Evolutionary conservation across 1,140 invertebrate species (phyloP).

Genomic region (Lepidostoma basale): DNA sequence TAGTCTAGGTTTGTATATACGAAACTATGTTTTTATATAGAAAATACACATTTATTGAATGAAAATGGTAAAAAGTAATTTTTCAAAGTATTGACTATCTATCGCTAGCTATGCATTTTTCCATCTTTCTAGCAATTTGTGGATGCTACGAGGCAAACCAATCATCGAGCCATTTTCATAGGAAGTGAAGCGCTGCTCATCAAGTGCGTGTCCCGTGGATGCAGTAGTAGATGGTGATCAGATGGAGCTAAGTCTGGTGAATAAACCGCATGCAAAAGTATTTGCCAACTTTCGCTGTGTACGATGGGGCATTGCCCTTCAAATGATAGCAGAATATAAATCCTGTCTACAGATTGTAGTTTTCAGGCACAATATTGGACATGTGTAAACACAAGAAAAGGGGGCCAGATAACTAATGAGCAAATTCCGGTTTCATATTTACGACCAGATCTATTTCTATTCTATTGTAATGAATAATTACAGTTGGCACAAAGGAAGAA

Average conservation of each 20-base stretch:
- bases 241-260: neutral
- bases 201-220: neutral
- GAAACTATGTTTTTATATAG: neutral
- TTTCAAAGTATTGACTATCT: neutral
- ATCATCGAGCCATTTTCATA: neutral
- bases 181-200: slow-evolving; percentile 47
- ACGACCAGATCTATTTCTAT: too few relatives aligned
- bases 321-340: too few relatives aligned
- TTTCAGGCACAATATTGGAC: too few relatives aligned
- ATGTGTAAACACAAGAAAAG: too few relatives aligned
- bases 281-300: slow-evolving; percentile 11
- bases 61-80: neutral
- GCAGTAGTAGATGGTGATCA: neutral
- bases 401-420: too few relatives aligned
- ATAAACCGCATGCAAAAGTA: slow-evolving; percentile 44
- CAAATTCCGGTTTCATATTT: too few relatives aligned
- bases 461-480: too few relatives aligned
- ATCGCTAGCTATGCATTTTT: neutral
- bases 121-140: neutral
- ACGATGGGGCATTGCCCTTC: neutral
- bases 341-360: too few relatives aligned
- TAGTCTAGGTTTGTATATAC: too few relatives aligned
- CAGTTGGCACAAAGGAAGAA: too few relatives aligned
- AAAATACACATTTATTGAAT: neutral
- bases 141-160: neutral